Evolutionary conservation across 1,140 invertebrate species (phyloP).

Genomic region (Ylistrum balloti): DNA sequence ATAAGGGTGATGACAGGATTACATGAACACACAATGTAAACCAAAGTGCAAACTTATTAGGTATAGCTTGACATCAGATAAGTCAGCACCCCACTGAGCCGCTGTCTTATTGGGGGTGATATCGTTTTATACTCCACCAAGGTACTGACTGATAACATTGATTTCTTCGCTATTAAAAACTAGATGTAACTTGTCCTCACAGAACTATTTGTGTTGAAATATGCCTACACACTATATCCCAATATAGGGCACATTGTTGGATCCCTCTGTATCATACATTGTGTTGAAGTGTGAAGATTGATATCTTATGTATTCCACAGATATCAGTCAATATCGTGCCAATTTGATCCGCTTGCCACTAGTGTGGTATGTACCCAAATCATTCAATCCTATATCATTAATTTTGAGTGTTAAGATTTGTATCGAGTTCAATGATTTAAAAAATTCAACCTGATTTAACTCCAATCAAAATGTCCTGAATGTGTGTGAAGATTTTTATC

Average conservation of each 20-base stretch:
- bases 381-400: slow-evolving; percentile 20
- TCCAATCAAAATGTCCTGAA: slow-evolving; percentile 39
- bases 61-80: not conserved
- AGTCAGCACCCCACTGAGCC: not conserved
- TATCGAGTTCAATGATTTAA: slow-evolving; percentile 4
- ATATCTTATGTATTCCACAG: not conserved
- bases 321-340: slow-evolving; percentile 32
- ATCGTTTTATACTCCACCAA: slow-evolving; percentile 10
- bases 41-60: slow-evolving; percentile 34
- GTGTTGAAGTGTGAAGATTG: slow-evolving; percentile 38
- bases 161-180: not conserved
- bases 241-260: not conserved
- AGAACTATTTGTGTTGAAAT: slow-evolving; percentile 22
- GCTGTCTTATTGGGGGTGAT: slow-evolving; percentile 1
- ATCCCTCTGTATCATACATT: not conserved
- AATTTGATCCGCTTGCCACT: not conserved
- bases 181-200: not conserved
- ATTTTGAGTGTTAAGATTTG: slow-evolving; percentile 2
- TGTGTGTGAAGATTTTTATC: slow-evolving; percentile 21
- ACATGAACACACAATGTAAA: not conserved
- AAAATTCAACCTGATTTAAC: slow-evolving; percentile 36
- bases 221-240: not conserved
- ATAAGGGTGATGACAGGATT: slow-evolving; percentile 17
- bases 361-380: not conserved
- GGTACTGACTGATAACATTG: not conserved